Base-by-base conservation (phyloP, 2,113 vertebrate species). In the Acinonyx jubatus region DNA sequence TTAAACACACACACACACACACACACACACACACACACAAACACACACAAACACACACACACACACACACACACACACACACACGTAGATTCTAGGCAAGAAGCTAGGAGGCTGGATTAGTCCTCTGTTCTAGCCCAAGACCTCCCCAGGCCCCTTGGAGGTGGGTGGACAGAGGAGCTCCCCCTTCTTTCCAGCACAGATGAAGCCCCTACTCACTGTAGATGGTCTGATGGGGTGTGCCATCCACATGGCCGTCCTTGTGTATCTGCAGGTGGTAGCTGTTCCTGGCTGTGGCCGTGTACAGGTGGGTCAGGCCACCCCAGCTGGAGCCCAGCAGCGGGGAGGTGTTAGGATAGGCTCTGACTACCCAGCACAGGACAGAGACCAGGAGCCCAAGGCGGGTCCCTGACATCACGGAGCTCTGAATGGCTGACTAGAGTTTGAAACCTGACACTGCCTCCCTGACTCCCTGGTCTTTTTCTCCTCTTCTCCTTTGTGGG, bases 221-320 rank as follows among this genome's bases (percentile, higher is more conserved):
- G 96, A 98, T 98, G 92, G 98, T 98, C 96, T 98, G 99, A n/a
- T 98, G 96, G n/a, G 99, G 97, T 4, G 94, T 92, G 6, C 98
- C 99, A 2, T 97, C 98, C 38, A 98, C 45, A 0, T 96, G 98
- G 71, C 99, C 99, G 0, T 98, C 98, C 1, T 91, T 91, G 0
- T 98, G 99, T 98, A 99, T 99, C 96, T 99, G 99, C 96, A 99
- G 98, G 98, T 99, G 99, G 98, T 99, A 99, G 98, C 99, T 99
- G 98, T 98, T 99, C 81, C 98, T 98, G 96, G 98, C 98, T 0
- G 98, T 98, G 33, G 98, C 98, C 0, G 99, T 99, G 97, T 99
- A 99, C 92, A 99, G 98, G 94, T 99, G 99, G 33, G 99, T 96
- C 96, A 99, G 99, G 96, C 63, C 98, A 0, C 99, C 99, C 99